Evolutionary conservation across 2,888 invertebrate genomes (phyloP).

Genomic region (Arenicola marina): DNA sequence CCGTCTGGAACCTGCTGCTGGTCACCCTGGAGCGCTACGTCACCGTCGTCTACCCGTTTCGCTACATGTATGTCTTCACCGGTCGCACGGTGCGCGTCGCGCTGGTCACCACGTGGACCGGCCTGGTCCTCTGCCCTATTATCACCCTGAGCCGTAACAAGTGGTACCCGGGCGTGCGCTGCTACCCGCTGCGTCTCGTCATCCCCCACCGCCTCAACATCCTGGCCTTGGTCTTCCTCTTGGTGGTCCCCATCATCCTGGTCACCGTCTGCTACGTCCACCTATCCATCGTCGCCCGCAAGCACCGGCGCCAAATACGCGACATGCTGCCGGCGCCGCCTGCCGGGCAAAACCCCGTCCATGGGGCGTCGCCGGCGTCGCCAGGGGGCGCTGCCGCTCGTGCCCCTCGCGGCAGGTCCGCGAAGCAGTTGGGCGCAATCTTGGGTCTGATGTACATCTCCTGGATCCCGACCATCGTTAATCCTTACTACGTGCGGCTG

Average conservation of each 20-base stretch:
- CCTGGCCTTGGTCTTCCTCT: not conserved
- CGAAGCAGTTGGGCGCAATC: not conserved
- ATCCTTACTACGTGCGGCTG: not conserved
- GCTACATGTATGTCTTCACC: not conserved
- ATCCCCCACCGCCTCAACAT: not conserved
- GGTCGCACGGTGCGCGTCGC: not conserved
- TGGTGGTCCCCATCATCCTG: not conserved
- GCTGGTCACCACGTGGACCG: slow-evolving; percentile 2
- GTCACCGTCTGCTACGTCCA: too few relatives aligned
- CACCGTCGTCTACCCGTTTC: slow-evolving; percentile 1
- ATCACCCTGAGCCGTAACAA: not conserved
- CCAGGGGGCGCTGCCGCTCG: too few relatives aligned
- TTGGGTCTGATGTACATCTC: not conserved
- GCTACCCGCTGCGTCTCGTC: not conserved
- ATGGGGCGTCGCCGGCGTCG: too few relatives aligned
- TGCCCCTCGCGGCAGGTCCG: too few relatives aligned
- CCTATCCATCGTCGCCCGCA: too few relatives aligned
- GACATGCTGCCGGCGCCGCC: too few relatives aligned
- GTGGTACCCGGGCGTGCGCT: not conserved
- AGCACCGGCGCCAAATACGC: too few relatives aligned
- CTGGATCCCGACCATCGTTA: not conserved
- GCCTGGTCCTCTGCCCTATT: not conserved
- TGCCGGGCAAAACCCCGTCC: too few relatives aligned
- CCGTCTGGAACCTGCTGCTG: not conserved
- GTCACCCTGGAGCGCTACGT: slow-evolving; percentile 4